These are phyloP conservation scores for Ophiothrix spiculata DNA, from an alignment of 35 echinoderm and acorn worm genomes.

Conservation along the genomic window DNA sequence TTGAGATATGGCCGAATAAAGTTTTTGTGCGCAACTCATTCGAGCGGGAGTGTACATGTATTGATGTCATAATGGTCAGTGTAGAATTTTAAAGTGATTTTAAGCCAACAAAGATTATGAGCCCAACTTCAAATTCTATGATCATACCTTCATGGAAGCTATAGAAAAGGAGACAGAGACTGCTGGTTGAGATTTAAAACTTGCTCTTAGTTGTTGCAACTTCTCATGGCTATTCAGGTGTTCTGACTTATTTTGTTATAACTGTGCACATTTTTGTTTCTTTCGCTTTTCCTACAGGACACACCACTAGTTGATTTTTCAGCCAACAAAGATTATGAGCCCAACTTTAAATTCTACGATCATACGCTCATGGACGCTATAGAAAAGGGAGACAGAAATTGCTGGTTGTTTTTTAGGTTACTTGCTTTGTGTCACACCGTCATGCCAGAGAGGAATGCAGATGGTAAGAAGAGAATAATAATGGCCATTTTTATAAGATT, in stretches of 20 bases:
- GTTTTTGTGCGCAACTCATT: too few relatives aligned
- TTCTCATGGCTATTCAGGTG: too few relatives aligned
- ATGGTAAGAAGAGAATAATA: not conserved
- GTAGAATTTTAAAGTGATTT: too few relatives aligned
- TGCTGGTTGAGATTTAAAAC: constrained; percentile 83
- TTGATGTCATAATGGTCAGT: too few relatives aligned
- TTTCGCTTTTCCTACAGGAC: too few relatives aligned
- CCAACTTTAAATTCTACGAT: constrained; percentile 74
- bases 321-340: constrained; percentile 64
- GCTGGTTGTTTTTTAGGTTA: constrained; percentile 85
- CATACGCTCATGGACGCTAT: constrained; percentile 50
- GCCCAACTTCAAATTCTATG: constrained; percentile 70
- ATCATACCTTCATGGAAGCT: constrained; percentile 46
- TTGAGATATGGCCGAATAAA: too few relatives aligned
- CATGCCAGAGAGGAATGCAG: constrained; percentile 68
- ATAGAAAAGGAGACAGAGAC: constrained; percentile 62
- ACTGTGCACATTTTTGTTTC: too few relatives aligned
- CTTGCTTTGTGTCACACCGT: constrained; percentile 92
- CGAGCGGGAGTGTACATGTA: too few relatives aligned
- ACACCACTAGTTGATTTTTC: constrained; percentile 76
- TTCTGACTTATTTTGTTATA: too few relatives aligned
- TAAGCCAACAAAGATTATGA: constrained; percentile 69
- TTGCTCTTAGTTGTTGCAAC: too few relatives aligned
- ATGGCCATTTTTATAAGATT: not conserved
- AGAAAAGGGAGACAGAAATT: constrained; percentile 64